Conservation (phyloP, 2,113 vertebrate species). For the Rhombomys opimus region DNA sequence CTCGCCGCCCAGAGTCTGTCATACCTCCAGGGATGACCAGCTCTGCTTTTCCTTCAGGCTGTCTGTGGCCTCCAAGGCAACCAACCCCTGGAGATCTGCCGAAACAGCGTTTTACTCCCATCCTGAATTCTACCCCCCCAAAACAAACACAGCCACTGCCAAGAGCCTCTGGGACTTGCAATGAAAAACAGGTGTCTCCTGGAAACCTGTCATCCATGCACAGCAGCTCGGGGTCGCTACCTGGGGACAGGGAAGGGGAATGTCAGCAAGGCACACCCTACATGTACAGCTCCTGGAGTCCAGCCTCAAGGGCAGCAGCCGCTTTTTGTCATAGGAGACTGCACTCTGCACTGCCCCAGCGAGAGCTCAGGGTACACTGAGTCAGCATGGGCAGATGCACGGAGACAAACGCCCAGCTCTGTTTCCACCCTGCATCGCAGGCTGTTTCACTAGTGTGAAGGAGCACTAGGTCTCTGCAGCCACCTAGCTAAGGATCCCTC, state of each 20-base stretch:
- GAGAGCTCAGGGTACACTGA: background rate
- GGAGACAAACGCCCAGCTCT: background rate
- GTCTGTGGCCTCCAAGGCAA: background rate
- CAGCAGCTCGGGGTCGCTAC: conserved; percentile 44
- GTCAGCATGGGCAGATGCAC: background rate
- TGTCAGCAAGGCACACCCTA: background rate
- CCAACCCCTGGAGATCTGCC: conserved; percentile 40
- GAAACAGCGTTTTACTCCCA: background rate
- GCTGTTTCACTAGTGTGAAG: background rate
- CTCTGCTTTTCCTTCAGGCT: background rate
- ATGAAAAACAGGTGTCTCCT: conserved; percentile 78
- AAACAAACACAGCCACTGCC: conserved; percentile 62
- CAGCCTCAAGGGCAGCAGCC: rapidly evolving
- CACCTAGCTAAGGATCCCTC: background rate
- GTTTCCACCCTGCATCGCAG: background rate
- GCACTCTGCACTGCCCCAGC: too few species aligned
- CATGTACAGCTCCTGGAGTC: background rate
- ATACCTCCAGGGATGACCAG: background rate
- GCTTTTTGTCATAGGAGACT: background rate
- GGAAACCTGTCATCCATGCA: conserved; percentile 2
- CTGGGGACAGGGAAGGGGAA: background rate
- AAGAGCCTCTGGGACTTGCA: conserved; percentile 70
- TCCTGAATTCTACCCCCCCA: background rate
- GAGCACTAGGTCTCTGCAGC: background rate
- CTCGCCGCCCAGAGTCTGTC: background rate